Evolutionary conservation across 2,113 vertebrate genomes (phyloP).

Genomic region (Chaenogobius annularis): DNA sequence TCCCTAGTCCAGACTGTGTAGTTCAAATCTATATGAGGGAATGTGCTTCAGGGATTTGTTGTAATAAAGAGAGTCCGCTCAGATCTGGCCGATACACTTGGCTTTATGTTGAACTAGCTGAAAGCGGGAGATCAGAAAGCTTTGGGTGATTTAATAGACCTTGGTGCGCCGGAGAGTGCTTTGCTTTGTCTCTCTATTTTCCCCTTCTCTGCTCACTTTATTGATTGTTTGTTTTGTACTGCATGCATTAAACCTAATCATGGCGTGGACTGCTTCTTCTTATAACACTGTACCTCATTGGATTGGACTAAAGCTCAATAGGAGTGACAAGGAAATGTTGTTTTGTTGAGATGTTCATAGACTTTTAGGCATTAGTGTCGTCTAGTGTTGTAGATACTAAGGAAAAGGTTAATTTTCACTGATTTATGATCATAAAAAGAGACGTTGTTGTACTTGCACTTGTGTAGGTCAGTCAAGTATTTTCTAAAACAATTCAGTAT

Average conservation of each 20-base stretch:
- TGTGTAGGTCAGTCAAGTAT: too few relatives aligned
- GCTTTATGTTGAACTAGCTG: conserved; percentile 29
- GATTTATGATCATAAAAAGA: not conserved
- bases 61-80: conserved; percentile 54
- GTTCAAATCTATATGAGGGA: conserved; percentile 34
- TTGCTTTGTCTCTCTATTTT: conserved; percentile 7
- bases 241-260: conserved; percentile 52
- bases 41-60: conserved; percentile 27
- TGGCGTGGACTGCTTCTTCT: conserved; percentile 40
- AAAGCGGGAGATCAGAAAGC: conserved; percentile 23
- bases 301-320: conserved; percentile 39
- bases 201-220: conserved; percentile 11
- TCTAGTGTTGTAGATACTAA: not conserved
- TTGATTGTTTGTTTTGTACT: conserved; percentile 29
- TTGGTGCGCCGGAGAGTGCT: not conserved
- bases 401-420: not conserved
- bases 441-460: too few relatives aligned
- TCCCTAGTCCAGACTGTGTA: conserved; percentile 14
- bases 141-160: conserved; percentile 20
- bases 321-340: conserved; percentile 3
- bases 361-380: conserved; percentile 1
- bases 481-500: too few relatives aligned
- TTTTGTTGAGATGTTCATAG: conserved; percentile 2
- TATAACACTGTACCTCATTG: conserved; percentile 30
- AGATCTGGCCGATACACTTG: conserved; percentile 14